phyloP scores from a whole-genome alignment of 2,888 invertebrate species.

The Azorinus chamasolen region DNA sequence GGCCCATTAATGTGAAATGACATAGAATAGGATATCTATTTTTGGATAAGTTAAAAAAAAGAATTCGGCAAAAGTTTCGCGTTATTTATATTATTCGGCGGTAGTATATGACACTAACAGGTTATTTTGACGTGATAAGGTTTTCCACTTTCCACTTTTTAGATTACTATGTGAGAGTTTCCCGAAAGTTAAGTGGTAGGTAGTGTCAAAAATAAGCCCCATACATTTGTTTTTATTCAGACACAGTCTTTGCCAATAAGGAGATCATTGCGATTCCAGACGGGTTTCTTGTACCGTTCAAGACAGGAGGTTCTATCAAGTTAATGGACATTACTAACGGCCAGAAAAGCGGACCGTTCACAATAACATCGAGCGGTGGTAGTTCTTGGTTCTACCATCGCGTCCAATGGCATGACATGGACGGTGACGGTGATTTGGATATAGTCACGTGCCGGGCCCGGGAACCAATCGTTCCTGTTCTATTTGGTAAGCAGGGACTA shows the following conservation, averaged over 20 bases:
- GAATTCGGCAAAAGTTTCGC: too few relatives aligned
- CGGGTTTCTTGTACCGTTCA: constrained; percentile 73
- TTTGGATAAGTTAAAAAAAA: too few relatives aligned
- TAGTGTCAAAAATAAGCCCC: too few relatives aligned
- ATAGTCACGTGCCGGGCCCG: constrained; percentile 69
- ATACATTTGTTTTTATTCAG: too few relatives aligned
- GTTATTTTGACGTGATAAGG: too few relatives aligned
- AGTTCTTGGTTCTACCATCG: constrained; percentile 72
- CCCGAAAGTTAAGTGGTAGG: too few relatives aligned
- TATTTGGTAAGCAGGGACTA: constrained; percentile 20
- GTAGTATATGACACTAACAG: too few relatives aligned
- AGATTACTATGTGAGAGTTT: too few relatives aligned
- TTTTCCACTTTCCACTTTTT: too few relatives aligned
- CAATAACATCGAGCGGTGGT: constrained; percentile 36
- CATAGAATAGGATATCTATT: too few relatives aligned
- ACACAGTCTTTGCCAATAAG: constrained; percentile 30
- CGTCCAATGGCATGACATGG: constrained; percentile 71
- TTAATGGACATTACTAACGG: constrained; percentile 50
- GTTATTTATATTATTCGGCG: too few relatives aligned
- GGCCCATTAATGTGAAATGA: too few relatives aligned
- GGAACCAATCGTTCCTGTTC: constrained; percentile 50
- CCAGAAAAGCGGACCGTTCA: constrained; percentile 26
- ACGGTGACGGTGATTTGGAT: constrained; percentile 72
- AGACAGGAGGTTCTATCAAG: constrained; percentile 61
- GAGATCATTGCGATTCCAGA: constrained; percentile 63